A percentile compares a stretch with the other conserved stretches of the same genome.
Conservation (phyloP, 2,797 vertebrate species). For the Alfaro cultratus region DNA sequence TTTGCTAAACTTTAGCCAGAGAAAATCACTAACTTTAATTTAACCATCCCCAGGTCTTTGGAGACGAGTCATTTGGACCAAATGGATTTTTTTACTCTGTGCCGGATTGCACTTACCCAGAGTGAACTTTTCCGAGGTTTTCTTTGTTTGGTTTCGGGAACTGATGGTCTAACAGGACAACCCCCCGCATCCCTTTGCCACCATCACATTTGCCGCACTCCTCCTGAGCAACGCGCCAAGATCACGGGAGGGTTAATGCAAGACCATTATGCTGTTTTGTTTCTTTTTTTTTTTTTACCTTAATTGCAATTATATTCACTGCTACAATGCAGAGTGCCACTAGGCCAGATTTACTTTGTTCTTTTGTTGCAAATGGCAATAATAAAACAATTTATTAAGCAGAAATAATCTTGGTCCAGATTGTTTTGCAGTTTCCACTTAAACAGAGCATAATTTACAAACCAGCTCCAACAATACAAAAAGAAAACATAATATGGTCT, state of each 20-base stretch:
- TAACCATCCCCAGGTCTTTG: neutral
- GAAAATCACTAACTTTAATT: neutral
- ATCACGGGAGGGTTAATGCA: neutral
- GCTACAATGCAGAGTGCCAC: conserved; percentile 8
- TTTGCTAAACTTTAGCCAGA: neutral
- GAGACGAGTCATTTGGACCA: too few relatives aligned
- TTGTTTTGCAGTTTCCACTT: neutral
- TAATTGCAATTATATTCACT: conserved; percentile 29
- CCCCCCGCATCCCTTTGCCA: too few relatives aligned
- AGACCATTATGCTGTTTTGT: neutral
- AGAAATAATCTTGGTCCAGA: conserved; percentile 15
- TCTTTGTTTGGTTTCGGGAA: too few relatives aligned
- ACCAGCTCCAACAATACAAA: neutral
- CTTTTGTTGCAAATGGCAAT: conserved; percentile 2
- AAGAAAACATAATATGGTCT: neutral
- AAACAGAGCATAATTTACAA: neutral
- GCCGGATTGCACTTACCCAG: too few relatives aligned
- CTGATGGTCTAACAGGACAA: too few relatives aligned
- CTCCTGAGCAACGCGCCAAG: too few relatives aligned
- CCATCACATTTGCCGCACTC: too few relatives aligned
- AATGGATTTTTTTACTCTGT: too few relatives aligned
- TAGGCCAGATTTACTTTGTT: conserved; percentile 20
- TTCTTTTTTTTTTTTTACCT: neutral
- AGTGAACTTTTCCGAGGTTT: too few relatives aligned
- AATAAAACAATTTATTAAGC: neutral